phyloP scores from a whole-genome alignment of 2,113 vertebrate genomes.

The Scomber japonicus region DNA sequence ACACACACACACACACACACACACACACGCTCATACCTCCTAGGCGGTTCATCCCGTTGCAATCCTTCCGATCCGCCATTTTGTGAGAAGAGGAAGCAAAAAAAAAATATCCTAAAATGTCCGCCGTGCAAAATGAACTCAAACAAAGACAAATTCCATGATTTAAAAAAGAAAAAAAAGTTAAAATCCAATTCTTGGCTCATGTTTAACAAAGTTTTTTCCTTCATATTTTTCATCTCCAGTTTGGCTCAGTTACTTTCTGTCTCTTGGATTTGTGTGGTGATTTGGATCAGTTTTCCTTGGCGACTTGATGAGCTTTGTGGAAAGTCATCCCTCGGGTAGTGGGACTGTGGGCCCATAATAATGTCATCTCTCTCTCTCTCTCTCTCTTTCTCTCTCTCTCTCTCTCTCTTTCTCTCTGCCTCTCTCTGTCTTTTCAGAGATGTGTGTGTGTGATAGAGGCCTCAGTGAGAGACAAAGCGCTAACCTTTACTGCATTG shows the following conservation, averaged over 20 bases:
- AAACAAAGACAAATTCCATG: not conserved
- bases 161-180: not conserved
- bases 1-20: constrained; percentile 21
- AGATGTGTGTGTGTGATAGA: constrained; percentile 71
- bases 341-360: constrained; percentile 46
- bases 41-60: constrained; percentile 34
- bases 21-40: constrained; percentile 58
- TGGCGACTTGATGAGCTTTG: constrained; percentile 64
- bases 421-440: constrained; percentile 42
- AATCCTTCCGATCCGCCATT: constrained; percentile 69
- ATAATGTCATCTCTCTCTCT: constrained; percentile 62
- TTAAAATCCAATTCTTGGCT: not conserved
- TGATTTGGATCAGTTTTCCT: constrained; percentile 60
- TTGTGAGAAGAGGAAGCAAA: constrained; percentile 48
- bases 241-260: constrained; percentile 24
- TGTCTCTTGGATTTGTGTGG: constrained; percentile 38
- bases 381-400: constrained; percentile 30
- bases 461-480: constrained; percentile 77
- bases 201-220: constrained; percentile 4
- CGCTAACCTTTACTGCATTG: constrained; percentile 81
- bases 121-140: constrained; percentile 40
- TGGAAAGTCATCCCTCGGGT: constrained; percentile 60
- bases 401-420: constrained; percentile 30
- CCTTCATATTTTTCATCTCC: not conserved
- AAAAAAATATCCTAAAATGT: constrained; percentile 69